phyloP scores from a whole-genome alignment of 2,797 vertebrate genomes.

The Squalus acanthias region DNA sequence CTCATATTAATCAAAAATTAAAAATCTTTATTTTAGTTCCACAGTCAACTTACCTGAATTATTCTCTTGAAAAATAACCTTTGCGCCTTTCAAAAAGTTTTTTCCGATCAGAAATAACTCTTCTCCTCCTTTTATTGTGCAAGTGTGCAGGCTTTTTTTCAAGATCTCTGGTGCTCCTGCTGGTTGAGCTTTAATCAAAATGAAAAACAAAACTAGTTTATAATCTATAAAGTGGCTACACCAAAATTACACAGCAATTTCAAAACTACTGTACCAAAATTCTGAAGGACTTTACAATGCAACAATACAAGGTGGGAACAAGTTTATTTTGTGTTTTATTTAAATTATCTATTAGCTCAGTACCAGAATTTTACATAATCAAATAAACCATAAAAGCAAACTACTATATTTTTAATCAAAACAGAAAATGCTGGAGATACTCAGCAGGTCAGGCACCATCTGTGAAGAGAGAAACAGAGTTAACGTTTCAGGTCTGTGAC shows the following conservation, averaged over 20 bases:
- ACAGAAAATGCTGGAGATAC: too few species aligned
- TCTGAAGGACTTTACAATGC: background rate
- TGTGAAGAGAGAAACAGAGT: too few species aligned
- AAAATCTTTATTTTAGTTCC: slow-evolving; percentile 8
- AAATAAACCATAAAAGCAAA: background rate
- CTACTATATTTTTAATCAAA: background rate
- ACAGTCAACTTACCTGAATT: slow-evolving; percentile 68
- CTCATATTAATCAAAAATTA: slow-evolving; percentile 44
- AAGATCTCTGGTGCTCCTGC: slow-evolving; percentile 96
- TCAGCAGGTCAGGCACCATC: too few species aligned
- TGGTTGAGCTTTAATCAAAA: slow-evolving; percentile 76
- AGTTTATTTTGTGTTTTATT: background rate
- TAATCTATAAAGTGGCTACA: background rate
- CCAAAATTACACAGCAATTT: background rate
- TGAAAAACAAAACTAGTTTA: background rate
- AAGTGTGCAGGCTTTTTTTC: slow-evolving; percentile 94
- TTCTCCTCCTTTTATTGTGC: slow-evolving; percentile 84
- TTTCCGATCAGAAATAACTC: slow-evolving; percentile 97
- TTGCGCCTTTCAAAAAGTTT: slow-evolving; percentile 98
- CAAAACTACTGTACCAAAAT: background rate
- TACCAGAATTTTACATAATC: background rate
- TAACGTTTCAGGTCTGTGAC: too few species aligned
- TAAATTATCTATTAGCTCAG: background rate
- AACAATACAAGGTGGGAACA: background rate
- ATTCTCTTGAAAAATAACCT: slow-evolving; percentile 97